These are phyloP conservation scores for Zosterops hypoxanthus DNA, from an alignment of 2,113 vertebrate genomes.

Conservation along the genomic window DNA sequence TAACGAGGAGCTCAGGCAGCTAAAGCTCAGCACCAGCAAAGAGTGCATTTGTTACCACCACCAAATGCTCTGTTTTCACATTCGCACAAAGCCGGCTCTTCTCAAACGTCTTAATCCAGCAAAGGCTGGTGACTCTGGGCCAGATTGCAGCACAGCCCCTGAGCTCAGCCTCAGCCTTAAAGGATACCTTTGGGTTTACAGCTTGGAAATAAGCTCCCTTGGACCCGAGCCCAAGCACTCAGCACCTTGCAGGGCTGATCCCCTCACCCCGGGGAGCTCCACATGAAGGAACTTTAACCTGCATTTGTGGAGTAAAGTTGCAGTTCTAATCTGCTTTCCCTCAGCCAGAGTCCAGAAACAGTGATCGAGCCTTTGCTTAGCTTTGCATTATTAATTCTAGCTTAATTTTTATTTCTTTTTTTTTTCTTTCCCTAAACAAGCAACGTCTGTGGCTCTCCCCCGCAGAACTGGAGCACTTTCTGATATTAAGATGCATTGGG, in stretches of 20 bases:
- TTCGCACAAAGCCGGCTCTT: not conserved
- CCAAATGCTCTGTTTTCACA: not conserved
- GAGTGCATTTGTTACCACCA: not conserved
- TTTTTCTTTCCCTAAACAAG: not conserved
- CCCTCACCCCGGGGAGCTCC: not conserved
- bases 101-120: not conserved
- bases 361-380: not conserved
- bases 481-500: not conserved
- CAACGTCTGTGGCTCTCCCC: not conserved
- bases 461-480: fast-evolving
- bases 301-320: not conserved
- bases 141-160: not conserved
- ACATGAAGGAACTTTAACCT: not conserved
- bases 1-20: not conserved
- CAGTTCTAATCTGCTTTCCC: not conserved
- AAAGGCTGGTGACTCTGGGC: not conserved
- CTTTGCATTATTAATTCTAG: not conserved
- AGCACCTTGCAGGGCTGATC: not conserved
- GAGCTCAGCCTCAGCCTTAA: conserved; percentile 13
- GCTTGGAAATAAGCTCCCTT: not conserved
- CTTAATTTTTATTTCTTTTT: not conserved
- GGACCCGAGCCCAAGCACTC: not conserved
- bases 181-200: not conserved
- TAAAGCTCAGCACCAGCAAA: not conserved
- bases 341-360: not conserved